Evolutionary conservation across 1,140 invertebrate genomes (phyloP).

Genomic region (Bombus superbus): DNA sequence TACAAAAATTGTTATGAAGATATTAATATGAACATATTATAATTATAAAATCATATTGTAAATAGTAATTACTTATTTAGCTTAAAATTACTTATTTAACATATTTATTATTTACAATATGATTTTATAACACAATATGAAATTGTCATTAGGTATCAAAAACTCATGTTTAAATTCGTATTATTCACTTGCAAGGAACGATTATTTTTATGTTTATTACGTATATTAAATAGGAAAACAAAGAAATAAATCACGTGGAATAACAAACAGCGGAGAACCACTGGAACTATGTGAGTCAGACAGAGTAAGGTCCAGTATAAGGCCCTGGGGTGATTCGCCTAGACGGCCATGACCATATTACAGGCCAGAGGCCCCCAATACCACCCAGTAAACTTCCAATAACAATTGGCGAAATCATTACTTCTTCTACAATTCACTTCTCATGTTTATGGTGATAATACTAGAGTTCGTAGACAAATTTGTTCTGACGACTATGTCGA

Average conservation of each 20-base stretch:
- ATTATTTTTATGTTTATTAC: background rate
- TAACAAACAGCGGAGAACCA: conserved; percentile 47
- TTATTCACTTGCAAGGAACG: background rate
- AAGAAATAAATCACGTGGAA: background rate
- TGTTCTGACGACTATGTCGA: background rate
- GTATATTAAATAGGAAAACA: conserved; percentile 21
- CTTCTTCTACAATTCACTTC: background rate
- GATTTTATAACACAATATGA: background rate
- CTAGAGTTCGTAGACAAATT: background rate
- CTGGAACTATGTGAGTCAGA: conserved; percentile 67
- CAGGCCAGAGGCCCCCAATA: conserved; percentile 73
- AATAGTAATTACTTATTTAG: too few species aligned
- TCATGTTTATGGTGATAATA: background rate
- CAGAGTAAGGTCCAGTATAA: conserved; percentile 73
- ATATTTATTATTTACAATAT: too few species aligned
- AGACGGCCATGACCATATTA: conserved; percentile 81
- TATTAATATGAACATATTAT: too few species aligned
- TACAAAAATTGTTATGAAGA: too few species aligned
- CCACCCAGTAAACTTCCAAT: conserved; percentile 41
- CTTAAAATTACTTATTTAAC: too few species aligned
- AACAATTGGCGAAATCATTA: conserved; percentile 46
- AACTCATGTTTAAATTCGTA: background rate
- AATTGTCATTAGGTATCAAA: background rate
- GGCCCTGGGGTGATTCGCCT: conserved; percentile 79
- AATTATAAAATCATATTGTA: too few species aligned